phyloP scores from a whole-genome alignment of 2,797 vertebrate genomes.

The Dicrostonyx torquatus region DNA sequence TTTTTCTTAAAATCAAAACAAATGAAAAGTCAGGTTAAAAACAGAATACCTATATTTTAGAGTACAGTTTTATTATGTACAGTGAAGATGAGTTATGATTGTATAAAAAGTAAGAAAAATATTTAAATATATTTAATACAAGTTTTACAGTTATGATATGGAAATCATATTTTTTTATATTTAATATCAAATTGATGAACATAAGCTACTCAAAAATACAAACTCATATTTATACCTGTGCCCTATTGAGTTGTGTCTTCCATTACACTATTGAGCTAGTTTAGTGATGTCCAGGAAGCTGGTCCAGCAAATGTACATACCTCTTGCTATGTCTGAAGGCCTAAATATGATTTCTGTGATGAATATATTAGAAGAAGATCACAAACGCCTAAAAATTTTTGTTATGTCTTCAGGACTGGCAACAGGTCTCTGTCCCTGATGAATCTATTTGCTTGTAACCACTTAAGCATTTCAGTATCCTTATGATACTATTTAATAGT shows the following conservation, averaged over 20 bases:
- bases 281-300: not conserved
- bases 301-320: not conserved
- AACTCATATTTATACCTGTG: not conserved
- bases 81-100: conserved; percentile 6
- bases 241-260: not conserved
- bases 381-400: no score
- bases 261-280: not conserved
- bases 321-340: not conserved
- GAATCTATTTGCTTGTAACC: not conserved
- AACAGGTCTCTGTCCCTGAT: not conserved
- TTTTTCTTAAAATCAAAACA: conserved; percentile 28
- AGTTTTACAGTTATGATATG: not conserved
- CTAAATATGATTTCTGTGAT: not conserved
- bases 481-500: not conserved
- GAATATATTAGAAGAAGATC: not conserved
- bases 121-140: not conserved
- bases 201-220: not conserved
- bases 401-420: not conserved
- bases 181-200: not conserved
- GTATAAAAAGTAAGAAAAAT: conserved; percentile 21
- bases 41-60: conserved; percentile 7
- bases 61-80: not conserved
- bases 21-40: conserved; percentile 43
- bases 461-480: not conserved
- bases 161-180: not conserved